Base-by-base conservation (phyloP, 2,113 vertebrate species). In the Orthonyx spaldingii region DNA sequence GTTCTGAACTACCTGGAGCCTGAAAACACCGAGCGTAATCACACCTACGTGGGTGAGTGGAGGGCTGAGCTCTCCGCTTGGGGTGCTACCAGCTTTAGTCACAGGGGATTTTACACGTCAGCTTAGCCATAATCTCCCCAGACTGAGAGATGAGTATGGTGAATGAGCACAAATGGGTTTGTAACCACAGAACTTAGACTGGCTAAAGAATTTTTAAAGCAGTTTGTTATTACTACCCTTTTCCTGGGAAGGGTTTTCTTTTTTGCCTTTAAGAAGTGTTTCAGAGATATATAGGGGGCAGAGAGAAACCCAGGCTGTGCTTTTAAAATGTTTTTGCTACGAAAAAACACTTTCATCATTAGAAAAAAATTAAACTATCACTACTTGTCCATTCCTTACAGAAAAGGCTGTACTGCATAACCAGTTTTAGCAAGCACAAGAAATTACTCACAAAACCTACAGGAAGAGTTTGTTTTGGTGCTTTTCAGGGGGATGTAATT, bases 1-100 rank as follows among this genome's bases (percentile, higher is more conserved):
- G 44, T 59, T 3, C 5, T 96, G 26, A 60, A 93, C 87, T 96
- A 96, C 76, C 64, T 94, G 47, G 93, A 96, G 83, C 88, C 95
- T 7, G 90, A 88, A 8, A 10, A 69, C 81, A 47, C 64, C 0
- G 91, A 95, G 59, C 4, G 44, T 0, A 81, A 87, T 30, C 24
- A 28, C 60, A 90, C 35, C 3, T 94, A 94, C 0, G 84, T 93
- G 81, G 93, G 95, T 96, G 97, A 96, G 94, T 13, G 57, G 24
- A 14, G 10, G 56, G 41, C 0, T 8, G 68, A 42, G n/a, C 63
- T 47, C 60, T 24, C 7, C 32, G 74, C 32, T 6, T 2, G 59
- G 4, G 71, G 28, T 41, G 60, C 65, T 75, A 13, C 77, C 42
- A 52, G 72, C 18, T 61, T 72, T 4, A 64, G 46, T 56, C 90